Evolutionary conservation across 2,888 invertebrate genomes (phyloP).

Genomic region (Aquatica leii): DNA sequence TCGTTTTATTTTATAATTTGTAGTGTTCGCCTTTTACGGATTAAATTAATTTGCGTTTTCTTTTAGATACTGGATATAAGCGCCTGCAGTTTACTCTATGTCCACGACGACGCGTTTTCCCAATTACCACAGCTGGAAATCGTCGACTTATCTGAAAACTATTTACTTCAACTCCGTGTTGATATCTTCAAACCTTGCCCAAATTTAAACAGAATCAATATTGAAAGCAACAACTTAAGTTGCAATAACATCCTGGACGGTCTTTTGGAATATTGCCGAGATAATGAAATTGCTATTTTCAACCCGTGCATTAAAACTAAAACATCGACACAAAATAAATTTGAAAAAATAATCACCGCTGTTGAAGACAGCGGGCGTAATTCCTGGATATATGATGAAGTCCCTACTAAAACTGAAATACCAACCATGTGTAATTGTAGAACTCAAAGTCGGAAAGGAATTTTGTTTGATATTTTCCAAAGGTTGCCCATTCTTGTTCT

Average conservation of each 20-base stretch:
- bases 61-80: slow-evolving; percentile 68
- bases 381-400: slow-evolving; percentile 59
- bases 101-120: slow-evolving; percentile 64
- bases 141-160: slow-evolving; percentile 70
- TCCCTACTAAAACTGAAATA: slow-evolving; percentile 40
- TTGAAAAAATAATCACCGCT: slow-evolving; percentile 65
- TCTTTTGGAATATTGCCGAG: slow-evolving; percentile 60
- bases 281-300: slow-evolving; percentile 60
- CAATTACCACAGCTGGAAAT: slow-evolving; percentile 65
- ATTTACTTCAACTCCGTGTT: slow-evolving; percentile 64
- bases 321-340: slow-evolving; percentile 61
- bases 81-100: slow-evolving; percentile 66
- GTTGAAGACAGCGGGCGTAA: slow-evolving; percentile 54
- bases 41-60: too few species aligned
- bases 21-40: too few species aligned
- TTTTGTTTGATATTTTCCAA: slow-evolving; percentile 39
- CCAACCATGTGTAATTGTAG: slow-evolving; percentile 23
- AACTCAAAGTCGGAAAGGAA: slow-evolving; percentile 29
- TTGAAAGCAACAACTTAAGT: slow-evolving; percentile 66
- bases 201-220: slow-evolving; percentile 63
- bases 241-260: slow-evolving; percentile 64
- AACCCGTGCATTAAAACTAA: slow-evolving; percentile 56
- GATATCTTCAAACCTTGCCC: slow-evolving; percentile 62
- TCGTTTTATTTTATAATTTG: too few species aligned
- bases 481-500: slow-evolving; percentile 39